Conservation (phyloP, 2,797 vertebrate species). For the Enteromius unitaeniatus region DNA sequence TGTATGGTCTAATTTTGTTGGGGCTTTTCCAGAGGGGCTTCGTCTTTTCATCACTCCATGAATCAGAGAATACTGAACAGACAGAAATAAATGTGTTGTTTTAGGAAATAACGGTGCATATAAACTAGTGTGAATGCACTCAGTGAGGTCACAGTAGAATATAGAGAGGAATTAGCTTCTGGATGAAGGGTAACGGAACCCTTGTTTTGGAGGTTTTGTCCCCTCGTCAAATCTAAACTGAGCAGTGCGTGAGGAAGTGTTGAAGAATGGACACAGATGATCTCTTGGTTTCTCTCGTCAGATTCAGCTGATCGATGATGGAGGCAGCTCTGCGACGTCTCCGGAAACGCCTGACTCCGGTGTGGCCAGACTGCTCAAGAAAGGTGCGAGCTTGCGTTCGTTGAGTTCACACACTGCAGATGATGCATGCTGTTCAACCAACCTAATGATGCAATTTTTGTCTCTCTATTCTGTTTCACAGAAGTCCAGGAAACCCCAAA, state of each 20-base stretch:
- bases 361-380: constrained; percentile 49
- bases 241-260: background rate
- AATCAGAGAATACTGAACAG: too few relatives aligned
- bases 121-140: too few relatives aligned
- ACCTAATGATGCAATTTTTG: background rate
- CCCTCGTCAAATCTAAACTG: too few relatives aligned
- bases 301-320: constrained; percentile 61
- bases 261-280: background rate
- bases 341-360: constrained; percentile 60
- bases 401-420: background rate
- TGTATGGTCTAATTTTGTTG: too few relatives aligned
- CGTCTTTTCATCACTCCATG: too few relatives aligned
- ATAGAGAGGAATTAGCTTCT: background rate
- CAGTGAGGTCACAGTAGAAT: background rate
- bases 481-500: constrained; percentile 52
- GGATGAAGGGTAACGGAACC: background rate
- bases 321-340: constrained; percentile 56
- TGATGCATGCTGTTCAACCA: background rate
- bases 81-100: too few relatives aligned
- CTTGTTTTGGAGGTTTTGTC: background rate
- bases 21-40: too few relatives aligned
- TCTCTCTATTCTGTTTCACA: background rate
- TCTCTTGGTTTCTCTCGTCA: constrained; percentile 7
- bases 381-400: constrained; percentile 37
- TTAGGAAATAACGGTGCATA: background rate